Evolutionary conservation across 2,888 invertebrate genomes (phyloP), one percentile per base, ranked within the genome.

Genomic region (Phengaris arion): DNA sequence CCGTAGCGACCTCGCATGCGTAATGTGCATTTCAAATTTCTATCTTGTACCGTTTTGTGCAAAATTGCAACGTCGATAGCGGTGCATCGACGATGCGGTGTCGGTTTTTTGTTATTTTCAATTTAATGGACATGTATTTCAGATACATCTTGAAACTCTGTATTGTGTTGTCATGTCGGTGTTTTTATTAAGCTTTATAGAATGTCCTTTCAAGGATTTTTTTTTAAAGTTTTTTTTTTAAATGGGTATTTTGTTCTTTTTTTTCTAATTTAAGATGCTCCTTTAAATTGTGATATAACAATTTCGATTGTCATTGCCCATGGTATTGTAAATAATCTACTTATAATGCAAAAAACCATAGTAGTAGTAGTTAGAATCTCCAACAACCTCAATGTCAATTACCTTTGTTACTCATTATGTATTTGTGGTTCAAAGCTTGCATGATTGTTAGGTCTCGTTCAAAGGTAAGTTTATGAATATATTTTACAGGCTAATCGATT

Each of bases 401-500:
- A 22, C 22, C 8, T 59, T 64, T 10, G 9, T 64, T 64, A 22
- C 5, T 59, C 54, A 22, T 59, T 64, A 9, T 48, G 15, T 48
- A 74, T 69, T 51, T 55, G 52, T 12, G 12, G 22, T 64, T 10
- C 35, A 64, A 64, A 69, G 51, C 12, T 15, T 48, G 70, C 48
- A 70, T 70, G 64, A 35, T 64, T 35, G 35, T 12, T 64, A 12
- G 45, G 35, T 64, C 64, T 51, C 64, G 48, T 68, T 70, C 74
- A 75, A 80, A 79, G 75, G 68, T 22, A 48, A 69, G 48, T 15
- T 35, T 79, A 79, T 79, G 76, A 77, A 79, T 80, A 80, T 85
- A 80, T 85, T 83, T 85, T 87, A 83, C 80, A 81, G 81, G 80
- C 79, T 80, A 82, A 91, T 91, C 90, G 90, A 91, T 91, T 90